These are phyloP conservation scores for Rhinogobio ventralis DNA, from an alignment of 2,797 vertebrate genomes.

Conservation along the genomic window DNA sequence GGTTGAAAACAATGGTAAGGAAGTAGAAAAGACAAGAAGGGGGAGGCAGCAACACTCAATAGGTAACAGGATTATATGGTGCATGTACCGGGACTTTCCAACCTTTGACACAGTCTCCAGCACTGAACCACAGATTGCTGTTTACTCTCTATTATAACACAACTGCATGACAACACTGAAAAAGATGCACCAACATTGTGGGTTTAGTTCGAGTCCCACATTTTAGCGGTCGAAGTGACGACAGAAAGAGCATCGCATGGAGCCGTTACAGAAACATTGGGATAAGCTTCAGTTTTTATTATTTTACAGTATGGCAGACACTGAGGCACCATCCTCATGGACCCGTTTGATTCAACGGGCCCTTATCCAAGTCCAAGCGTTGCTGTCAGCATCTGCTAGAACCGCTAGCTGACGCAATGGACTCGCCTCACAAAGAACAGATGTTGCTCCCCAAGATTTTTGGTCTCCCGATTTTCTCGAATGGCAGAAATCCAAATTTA, in stretches of 20 bases:
- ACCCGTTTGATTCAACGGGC: slow-evolving; percentile 59
- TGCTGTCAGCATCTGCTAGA: slow-evolving; percentile 73
- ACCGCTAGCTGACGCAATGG: slow-evolving; percentile 70
- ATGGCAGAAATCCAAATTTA: slow-evolving; percentile 72
- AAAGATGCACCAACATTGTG: slow-evolving; percentile 37
- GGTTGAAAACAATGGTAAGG: slow-evolving; percentile 8
- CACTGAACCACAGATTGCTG: slow-evolving; percentile 22
- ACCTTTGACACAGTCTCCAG: slow-evolving; percentile 6
- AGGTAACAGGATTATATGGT: slow-evolving; percentile 19
- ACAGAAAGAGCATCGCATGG: not conserved
- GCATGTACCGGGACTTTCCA: slow-evolving; percentile 42
- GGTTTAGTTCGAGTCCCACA: slow-evolving; percentile 33
- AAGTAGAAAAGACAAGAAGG: slow-evolving; percentile 21
- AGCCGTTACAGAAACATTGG: slow-evolving; percentile 21
- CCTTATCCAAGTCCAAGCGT: slow-evolving; percentile 67
- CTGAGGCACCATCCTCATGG: slow-evolving; percentile 62
- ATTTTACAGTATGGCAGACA: slow-evolving; percentile 65
- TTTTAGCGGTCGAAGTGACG: slow-evolving; percentile 20
- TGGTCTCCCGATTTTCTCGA: slow-evolving; percentile 57
- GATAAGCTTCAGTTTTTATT: slow-evolving; percentile 36
- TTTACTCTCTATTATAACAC: slow-evolving; percentile 23
- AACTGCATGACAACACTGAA: slow-evolving; percentile 30
- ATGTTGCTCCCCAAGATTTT: slow-evolving; percentile 60
- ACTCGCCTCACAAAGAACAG: slow-evolving; percentile 61
- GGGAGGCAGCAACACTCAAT: slow-evolving; percentile 6